These are phyloP conservation scores for Acrobasis consociella DNA, from an alignment of 2,888 invertebrate genomes.

Conservation along the genomic window DNA sequence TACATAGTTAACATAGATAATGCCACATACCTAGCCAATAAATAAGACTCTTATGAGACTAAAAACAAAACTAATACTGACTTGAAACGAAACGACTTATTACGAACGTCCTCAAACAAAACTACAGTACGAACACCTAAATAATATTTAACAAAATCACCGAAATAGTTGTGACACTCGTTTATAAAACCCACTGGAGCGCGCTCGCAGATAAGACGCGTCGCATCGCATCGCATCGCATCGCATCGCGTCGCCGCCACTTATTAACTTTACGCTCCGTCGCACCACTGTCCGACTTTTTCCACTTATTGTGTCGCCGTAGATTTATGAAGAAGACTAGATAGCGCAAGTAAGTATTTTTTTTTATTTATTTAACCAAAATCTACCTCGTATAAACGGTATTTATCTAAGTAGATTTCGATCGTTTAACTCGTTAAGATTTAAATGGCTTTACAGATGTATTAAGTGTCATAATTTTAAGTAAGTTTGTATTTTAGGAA, in stretches of 20 bases:
- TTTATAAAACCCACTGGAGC: slow-evolving; percentile 13
- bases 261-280: slow-evolving; percentile 21
- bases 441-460: too few species aligned
- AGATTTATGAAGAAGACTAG: not conserved
- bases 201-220: slow-evolving; percentile 5
- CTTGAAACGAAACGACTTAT: too few species aligned
- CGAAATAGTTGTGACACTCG: slow-evolving; percentile 18
- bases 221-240: slow-evolving; percentile 17
- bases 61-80: too few species aligned
- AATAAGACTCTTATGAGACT: too few species aligned
- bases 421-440: too few species aligned
- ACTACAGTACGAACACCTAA: slow-evolving; percentile 1
- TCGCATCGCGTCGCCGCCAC: slow-evolving; percentile 8
- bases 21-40: too few species aligned
- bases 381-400: not conserved
- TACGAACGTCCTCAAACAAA: not conserved
- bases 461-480: too few species aligned
- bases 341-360: not conserved
- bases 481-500: too few species aligned
- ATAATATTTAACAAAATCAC: slow-evolving; percentile 1
- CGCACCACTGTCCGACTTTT: slow-evolving; percentile 19
- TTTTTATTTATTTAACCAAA: not conserved
- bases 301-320: slow-evolving; percentile 13
- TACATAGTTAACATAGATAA: too few species aligned
- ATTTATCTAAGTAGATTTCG: not conserved